Evolutionary conservation across 2,113 vertebrate genomes (phyloP), one percentile per base, ranked within the genome.

Genomic region (Carettochelys insculpta): DNA sequence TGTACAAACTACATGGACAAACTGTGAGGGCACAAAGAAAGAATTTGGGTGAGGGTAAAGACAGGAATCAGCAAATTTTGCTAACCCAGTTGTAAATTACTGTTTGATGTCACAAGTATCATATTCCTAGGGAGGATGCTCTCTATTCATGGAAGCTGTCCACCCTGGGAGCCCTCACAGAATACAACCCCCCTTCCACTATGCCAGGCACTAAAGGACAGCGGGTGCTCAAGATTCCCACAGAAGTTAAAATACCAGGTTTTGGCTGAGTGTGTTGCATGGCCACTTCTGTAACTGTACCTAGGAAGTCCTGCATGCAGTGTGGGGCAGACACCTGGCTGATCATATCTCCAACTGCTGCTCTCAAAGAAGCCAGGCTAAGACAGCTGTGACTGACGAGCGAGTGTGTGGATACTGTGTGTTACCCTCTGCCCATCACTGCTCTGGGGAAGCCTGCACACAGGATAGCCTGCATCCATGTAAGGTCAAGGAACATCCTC

Each of bases 401-500:
- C 43, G 7, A 75, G 71, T 11, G 24, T 43, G 12, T 29, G 41
- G 41, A 45, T 45, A 22, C 20, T 73, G 38, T 73, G 38, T 45
- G 68, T 27, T 29, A 12, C 24, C 25, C 5, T 45, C 12, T 43
- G 41, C 41, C 8, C 22, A 77, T 85, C 92, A 82, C 82, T 83
- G 48, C 52, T 83, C 45, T 92, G 65, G 77, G 89, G 25, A 20
- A 89, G 77, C 54, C 41, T 73, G 65, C 68, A 73, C 8, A 24
- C 22, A 73, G 41, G 24, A 43, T 4, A 75, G 41, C 41, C 87
- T 79, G 65, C 31, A 86, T 48, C 25, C 80, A 80, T 13, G 34
- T 83, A 87, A 95, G n/a, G 81, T 90, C 51, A 52, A 29, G 43
- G 3, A 56, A 45, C 83, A 13, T 83, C 50, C 73, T 65, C 83